These are phyloP conservation scores for Chlorops oryzae DNA, from an alignment of 1,140 invertebrate species.

Conservation along the genomic window DNA sequence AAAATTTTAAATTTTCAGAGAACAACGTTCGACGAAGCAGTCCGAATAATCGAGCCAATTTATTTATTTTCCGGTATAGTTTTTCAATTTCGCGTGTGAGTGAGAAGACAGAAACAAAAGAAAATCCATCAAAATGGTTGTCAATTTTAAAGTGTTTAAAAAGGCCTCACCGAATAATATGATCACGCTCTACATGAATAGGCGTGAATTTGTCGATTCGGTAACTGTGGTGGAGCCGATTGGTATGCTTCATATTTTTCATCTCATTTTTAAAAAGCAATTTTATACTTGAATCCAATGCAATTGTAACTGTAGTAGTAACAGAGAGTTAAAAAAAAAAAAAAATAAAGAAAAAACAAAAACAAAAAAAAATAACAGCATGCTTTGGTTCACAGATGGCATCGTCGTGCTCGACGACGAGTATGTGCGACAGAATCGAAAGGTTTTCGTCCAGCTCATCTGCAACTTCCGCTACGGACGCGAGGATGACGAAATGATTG, in stretches of 20 bases:
- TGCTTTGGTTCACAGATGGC: slow-evolving; percentile 63
- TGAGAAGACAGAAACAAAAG: background rate
- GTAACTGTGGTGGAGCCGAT: slow-evolving; percentile 87
- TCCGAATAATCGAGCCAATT: too few species aligned
- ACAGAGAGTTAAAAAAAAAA: background rate
- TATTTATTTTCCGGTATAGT: too few species aligned
- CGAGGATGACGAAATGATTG: slow-evolving; percentile 97
- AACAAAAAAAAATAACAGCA: background rate
- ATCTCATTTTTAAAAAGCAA: background rate
- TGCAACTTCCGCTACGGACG: slow-evolving; percentile 97
- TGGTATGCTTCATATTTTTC: slow-evolving; percentile 52
- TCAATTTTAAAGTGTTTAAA: slow-evolving; percentile 90
- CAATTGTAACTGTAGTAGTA: background rate
- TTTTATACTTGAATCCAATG: background rate
- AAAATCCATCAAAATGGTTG: slow-evolving; percentile 59
- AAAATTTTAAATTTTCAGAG: too few species aligned
- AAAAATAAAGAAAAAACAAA: too few species aligned
- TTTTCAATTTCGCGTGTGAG: too few species aligned
- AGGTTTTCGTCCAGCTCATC: slow-evolving; percentile 88
- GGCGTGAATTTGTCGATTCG: slow-evolving; percentile 94
- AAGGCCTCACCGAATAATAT: slow-evolving; percentile 92
- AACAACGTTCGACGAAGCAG: too few species aligned
- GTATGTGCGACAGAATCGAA: slow-evolving; percentile 73
- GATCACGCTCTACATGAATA: slow-evolving; percentile 90
- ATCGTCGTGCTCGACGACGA: slow-evolving; percentile 88